phyloP scores from a whole-genome alignment of 2,797 vertebrate species.

The Cetoscarus ocellatus region DNA sequence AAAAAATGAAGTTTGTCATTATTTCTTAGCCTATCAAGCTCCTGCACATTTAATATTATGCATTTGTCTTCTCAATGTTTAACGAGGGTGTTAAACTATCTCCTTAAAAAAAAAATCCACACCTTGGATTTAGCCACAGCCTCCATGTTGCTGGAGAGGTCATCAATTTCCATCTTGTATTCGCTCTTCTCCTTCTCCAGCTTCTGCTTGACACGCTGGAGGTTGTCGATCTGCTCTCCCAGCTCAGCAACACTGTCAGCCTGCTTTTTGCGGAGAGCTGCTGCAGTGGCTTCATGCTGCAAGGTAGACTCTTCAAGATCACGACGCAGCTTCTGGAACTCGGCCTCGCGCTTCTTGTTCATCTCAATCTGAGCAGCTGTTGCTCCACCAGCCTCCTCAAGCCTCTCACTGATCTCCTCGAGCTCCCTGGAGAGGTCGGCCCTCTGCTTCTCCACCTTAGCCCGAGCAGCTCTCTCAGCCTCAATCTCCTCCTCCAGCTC shows the following conservation, averaged over 20 bases:
- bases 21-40: no score
- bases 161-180: slow-evolving; percentile 90
- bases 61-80: slow-evolving; percentile 52
- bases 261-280: slow-evolving; percentile 36
- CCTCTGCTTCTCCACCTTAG: slow-evolving; percentile 1
- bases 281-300: not conserved
- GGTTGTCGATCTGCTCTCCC: slow-evolving; percentile 76
- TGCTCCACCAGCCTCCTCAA: slow-evolving; percentile 2
- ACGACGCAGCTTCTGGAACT: slow-evolving; percentile 2
- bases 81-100: no score
- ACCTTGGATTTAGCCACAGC: slow-evolving; percentile 81
- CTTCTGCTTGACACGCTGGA: slow-evolving; percentile 91
- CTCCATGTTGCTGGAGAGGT: slow-evolving; percentile 87
- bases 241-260: slow-evolving; percentile 87
- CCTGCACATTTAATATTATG: not conserved
- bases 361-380: slow-evolving; percentile 3
- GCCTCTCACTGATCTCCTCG: slow-evolving; percentile 2
- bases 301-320: not conserved
- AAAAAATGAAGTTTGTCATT: no score
- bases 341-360: slow-evolving; percentile 1
- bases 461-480: slow-evolving; percentile 1
- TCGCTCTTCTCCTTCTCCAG: slow-evolving; percentile 91
- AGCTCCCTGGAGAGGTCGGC: slow-evolving; percentile 1
- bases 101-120: no score
- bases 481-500: slow-evolving; percentile 71